A percentile compares a stretch with the other conserved stretches of the same genome.
Conservation (phyloP, 2,888 invertebrate genomes). For the Deroplatys truncata region DNA sequence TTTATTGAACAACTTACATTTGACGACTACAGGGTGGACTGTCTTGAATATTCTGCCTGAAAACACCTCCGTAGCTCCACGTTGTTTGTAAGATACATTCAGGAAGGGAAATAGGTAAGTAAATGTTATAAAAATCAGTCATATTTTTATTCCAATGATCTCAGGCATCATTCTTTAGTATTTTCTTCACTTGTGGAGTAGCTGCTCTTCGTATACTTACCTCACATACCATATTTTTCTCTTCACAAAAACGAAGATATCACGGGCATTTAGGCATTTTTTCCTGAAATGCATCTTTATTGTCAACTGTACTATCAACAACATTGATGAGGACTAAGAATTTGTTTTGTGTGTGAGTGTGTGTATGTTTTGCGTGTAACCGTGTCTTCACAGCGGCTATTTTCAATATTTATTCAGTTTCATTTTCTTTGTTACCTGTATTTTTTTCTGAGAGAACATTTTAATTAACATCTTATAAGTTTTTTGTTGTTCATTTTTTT, state of each 20-base stretch:
- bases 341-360: background rate
- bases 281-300: conserved; percentile 48
- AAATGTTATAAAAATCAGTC: background rate
- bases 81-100: background rate
- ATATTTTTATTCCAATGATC: background rate
- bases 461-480: conserved; percentile 4
- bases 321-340: conserved; percentile 46
- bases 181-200: background rate
- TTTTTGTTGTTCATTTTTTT: conserved; percentile 5
- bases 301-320: conserved; percentile 49
- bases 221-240: background rate
- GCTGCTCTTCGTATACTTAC: background rate
- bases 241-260: background rate
- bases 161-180: background rate
- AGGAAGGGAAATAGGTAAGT: background rate
- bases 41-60: background rate
- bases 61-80: no score
- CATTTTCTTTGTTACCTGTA: background rate
- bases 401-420: background rate
- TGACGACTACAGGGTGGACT: background rate
- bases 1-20: no score
- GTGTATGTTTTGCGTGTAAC: background rate
- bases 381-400: conserved; percentile 9
- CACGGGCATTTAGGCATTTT: conserved; percentile 4
- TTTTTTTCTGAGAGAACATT: conserved; percentile 12